Base-by-base conservation (phyloP, 2,113 vertebrate genomes). In the Gopherus flavomarginatus region DNA sequence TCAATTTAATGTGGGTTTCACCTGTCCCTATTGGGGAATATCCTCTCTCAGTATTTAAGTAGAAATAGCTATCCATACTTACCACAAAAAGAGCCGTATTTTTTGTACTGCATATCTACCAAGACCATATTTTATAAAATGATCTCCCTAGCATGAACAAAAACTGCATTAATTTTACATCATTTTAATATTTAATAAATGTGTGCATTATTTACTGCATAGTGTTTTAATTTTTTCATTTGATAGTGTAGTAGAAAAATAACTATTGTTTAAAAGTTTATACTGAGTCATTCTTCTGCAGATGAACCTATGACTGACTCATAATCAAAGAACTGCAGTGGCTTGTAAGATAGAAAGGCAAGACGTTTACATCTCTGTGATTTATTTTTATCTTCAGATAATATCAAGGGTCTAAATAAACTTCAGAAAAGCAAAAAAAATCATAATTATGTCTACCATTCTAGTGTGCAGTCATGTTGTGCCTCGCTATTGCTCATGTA, bases 211-310 rank as follows among this genome's bases (percentile, higher is more conserved):
- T 38, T 90, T 54, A 87, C 89, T 19, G 75, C 57, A 1, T 75
- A 26, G 59, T 59, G 85, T 84, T 86, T 83, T 88, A 35, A 26
- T 65, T 62, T 65, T 81, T 50, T 35, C 91, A 50, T 26, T 59
- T 85, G 78, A 69, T 86, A 84, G 91, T 83, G 35, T 80, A 69
- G 91, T 38, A 19, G 8, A 85, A 94, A 95, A 97, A 95, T 69
- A 90, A 93, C 90, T 91, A 94, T 94, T 96, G 92, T 97, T 97
- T 93, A 96, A 98, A 98, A 98, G 98, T 98, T 98, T 96, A 97
- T 96, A 97, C 98, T 98, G 98, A 98, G 98, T 98, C 98, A 98
- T 98, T 97, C 96, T 92, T 97, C 98, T 98, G 98, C 98, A 98
- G 98, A 97, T 97, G 97, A 96, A 96, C 95, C 96, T 96, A 96